These are phyloP conservation scores for Monopis laevigella DNA, from an alignment of 2,888 invertebrate species.

Conservation along the genomic window DNA sequence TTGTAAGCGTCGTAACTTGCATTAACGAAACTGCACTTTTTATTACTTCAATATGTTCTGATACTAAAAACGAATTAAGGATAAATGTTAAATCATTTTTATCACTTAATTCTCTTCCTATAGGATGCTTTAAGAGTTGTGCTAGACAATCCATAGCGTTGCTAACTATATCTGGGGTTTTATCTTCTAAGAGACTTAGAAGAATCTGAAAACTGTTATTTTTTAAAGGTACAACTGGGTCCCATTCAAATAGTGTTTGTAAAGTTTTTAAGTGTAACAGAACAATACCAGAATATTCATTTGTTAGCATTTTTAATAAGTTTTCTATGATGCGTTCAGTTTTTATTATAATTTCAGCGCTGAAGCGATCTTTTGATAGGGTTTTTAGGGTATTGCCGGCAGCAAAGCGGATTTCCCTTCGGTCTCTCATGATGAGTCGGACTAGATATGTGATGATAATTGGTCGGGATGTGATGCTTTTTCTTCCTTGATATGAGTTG, in stretches of 20 bases:
- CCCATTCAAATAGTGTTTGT: conserved; percentile 38
- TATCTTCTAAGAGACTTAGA: conserved; percentile 32
- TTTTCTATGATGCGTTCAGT: conserved; percentile 36
- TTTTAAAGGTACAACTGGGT: conserved; percentile 36
- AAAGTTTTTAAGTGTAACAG: conserved; percentile 41
- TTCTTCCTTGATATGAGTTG: conserved; percentile 36
- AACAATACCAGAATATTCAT: conserved; percentile 44
- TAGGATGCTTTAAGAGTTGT: conserved; percentile 44
- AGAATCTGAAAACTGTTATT: conserved; percentile 47
- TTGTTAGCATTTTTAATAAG: conserved; percentile 43
- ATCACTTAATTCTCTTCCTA: conserved; percentile 44
- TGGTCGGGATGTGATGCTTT: conserved; percentile 34
- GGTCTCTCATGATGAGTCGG: conserved; percentile 37
- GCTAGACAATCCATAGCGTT: conserved; percentile 46
- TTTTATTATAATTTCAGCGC: conserved; percentile 31
- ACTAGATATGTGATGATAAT: conserved; percentile 37
- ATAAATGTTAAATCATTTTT: conserved; percentile 36
- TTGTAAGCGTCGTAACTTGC: conserved; percentile 42
- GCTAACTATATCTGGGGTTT: conserved; percentile 30
- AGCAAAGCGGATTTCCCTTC: conserved; percentile 46
- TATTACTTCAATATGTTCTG: conserved; percentile 28
- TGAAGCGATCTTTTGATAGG: conserved; percentile 34
- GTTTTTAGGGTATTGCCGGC: conserved; percentile 41
- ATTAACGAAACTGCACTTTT: conserved; percentile 40
- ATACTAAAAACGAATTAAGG: conserved; percentile 27